phyloP scores from a whole-genome alignment of 2,113 vertebrate species.

The Trogon surrucura region DNA sequence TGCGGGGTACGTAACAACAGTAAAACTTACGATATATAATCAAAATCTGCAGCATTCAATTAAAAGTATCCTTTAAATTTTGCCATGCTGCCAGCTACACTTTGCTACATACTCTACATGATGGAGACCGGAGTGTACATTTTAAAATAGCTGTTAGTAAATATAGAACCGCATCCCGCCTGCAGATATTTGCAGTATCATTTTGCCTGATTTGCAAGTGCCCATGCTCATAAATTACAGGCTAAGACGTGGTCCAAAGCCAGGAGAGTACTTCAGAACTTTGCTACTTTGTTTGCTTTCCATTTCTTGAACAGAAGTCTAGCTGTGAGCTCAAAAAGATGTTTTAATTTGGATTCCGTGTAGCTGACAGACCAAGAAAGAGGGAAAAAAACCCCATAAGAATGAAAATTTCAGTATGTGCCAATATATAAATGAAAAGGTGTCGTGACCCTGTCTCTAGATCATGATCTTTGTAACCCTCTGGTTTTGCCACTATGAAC shows the following conservation, averaged over 20 bases:
- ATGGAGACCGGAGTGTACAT: background rate
- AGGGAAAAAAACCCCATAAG: background rate
- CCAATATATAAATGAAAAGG: background rate
- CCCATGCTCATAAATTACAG: background rate
- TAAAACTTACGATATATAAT: background rate
- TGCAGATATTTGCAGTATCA: background rate
- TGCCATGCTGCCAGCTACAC: background rate
- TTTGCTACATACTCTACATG: background rate
- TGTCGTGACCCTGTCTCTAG: background rate
- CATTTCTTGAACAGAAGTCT: background rate
- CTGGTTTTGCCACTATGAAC: background rate
- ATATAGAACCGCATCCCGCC: background rate
- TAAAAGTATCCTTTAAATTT: background rate
- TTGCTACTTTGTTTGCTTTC: background rate
- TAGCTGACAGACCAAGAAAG: background rate
- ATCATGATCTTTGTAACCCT: background rate
- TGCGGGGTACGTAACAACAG: background rate
- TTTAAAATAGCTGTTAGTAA: constrained; percentile 30
- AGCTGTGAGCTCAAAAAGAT: background rate
- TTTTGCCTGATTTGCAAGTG: background rate
- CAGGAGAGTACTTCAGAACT: background rate
- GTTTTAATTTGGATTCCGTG: constrained; percentile 20
- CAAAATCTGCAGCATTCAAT: background rate
- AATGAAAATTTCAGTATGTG: constrained; percentile 15
- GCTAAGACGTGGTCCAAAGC: background rate